These are phyloP conservation scores for Mesorhabditis sp. DNA, from an alignment of 2,888 invertebrate genomes.

Conservation along the genomic window DNA sequence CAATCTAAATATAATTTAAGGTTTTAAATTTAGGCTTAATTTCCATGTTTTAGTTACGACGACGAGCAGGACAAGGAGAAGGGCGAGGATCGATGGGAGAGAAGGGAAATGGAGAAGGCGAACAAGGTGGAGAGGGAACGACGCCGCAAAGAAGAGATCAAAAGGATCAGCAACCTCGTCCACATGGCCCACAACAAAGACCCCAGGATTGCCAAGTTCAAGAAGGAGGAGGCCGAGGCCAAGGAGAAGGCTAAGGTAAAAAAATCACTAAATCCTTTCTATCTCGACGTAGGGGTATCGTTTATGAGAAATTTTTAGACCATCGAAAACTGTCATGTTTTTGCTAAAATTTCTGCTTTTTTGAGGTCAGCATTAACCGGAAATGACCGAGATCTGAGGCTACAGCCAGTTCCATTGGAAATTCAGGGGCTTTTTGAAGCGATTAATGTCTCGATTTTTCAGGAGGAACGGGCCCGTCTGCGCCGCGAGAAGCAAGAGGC, in stretches of 20 bases:
- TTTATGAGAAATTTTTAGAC: too few species aligned
- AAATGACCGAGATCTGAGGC: too few species aligned
- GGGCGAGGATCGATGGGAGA: conserved; percentile 88
- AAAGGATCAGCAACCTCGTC: conserved; percentile 81
- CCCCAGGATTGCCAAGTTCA: conserved; percentile 85
- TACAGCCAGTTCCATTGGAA: too few species aligned
- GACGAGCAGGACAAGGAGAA: conserved; percentile 98
- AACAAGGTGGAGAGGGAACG: conserved; percentile 85
- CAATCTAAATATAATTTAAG: too few species aligned
- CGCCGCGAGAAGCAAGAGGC: conserved; percentile 31
- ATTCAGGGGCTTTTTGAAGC: too few species aligned
- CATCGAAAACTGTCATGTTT: too few species aligned
- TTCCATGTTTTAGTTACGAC: conserved; percentile 71
- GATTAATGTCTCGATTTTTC: not conserved
- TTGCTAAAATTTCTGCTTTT: too few species aligned
- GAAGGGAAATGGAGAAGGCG: conserved; percentile 96
- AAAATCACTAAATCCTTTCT: not conserved
- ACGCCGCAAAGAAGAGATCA: conserved; percentile 93
- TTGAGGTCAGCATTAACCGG: too few species aligned
- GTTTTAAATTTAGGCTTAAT: too few species aligned
- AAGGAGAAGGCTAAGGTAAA: conserved; percentile 58
- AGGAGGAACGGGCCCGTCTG: not conserved
- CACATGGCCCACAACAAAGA: conserved; percentile 90
- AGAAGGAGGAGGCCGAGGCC: conserved; percentile 85
- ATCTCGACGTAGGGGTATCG: too few species aligned